phyloP scores from a whole-genome alignment of 2,888 invertebrate species.

The Acanthosepion pharaonis region DNA sequence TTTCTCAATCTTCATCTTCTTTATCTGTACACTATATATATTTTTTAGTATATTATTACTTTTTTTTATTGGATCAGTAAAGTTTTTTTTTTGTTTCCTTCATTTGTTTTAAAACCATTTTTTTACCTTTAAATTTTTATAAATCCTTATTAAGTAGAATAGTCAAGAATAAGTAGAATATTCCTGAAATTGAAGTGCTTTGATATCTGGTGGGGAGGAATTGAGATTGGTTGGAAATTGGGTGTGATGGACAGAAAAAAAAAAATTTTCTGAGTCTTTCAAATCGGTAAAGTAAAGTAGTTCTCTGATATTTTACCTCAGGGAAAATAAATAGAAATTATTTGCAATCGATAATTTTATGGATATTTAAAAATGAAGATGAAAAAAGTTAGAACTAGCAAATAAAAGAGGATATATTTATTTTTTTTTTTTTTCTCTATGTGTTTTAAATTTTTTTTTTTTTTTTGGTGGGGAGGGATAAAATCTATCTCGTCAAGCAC shows the following conservation, averaged over 20 bases:
- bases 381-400: neutral
- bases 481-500: neutral
- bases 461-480: neutral
- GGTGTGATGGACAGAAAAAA: conserved; percentile 34
- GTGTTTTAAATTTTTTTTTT: neutral
- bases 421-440: neutral
- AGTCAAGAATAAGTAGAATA: neutral
- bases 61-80: neutral
- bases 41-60: neutral
- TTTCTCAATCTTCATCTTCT: neutral
- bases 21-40: neutral
- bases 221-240: neutral
- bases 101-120: neutral
- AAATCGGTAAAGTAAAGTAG: neutral
- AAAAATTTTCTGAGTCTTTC: neutral
- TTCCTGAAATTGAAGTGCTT: conserved; percentile 41
- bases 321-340: neutral
- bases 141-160: neutral
- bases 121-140: neutral
- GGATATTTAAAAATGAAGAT: conserved; percentile 34
- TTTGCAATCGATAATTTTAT: neutral
- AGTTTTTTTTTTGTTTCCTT: neutral
- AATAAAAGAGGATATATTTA: neutral
- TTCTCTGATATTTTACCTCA: neutral
- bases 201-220: neutral